Percentiles rank a stretch among this genome's conserved stretches.
These are phyloP conservation scores for Perodicticus potto DNA, from an alignment of 2,797 vertebrate genomes.

Conservation along the genomic window DNA sequence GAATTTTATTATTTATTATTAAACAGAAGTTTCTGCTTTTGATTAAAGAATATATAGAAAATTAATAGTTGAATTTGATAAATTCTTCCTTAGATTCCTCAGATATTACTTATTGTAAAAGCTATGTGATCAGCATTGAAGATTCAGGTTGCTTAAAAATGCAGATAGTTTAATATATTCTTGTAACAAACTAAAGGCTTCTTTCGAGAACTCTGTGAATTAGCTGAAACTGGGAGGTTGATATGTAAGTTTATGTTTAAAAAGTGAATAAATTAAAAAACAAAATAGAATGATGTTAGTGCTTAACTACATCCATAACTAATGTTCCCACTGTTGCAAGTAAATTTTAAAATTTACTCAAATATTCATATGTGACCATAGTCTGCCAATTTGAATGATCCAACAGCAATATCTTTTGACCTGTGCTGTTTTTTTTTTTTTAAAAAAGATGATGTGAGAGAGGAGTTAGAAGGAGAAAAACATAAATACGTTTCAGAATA, in stretches of 20 bases:
- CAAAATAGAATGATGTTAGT: neutral
- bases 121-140: neutral
- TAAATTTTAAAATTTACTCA: slow-evolving; percentile 44
- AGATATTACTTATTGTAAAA: neutral
- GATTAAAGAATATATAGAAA: neutral
- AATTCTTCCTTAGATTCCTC: neutral
- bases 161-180: neutral
- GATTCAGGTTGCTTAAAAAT: slow-evolving; percentile 27
- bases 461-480: neutral
- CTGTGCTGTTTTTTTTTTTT: neutral
- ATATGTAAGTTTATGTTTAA: neutral
- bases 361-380: neutral
- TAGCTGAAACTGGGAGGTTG: neutral
- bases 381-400: neutral
- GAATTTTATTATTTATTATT: slow-evolving; percentile 6
- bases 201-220: neutral
- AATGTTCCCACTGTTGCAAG: neutral
- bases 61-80: neutral
- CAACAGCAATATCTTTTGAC: neutral
- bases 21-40: neutral
- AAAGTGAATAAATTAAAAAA: slow-evolving; percentile 21
- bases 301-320: neutral
- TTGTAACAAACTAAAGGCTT: neutral
- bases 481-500: slow-evolving; percentile 34
- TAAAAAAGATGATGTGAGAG: neutral